Base-by-base conservation (phyloP, 2,888 invertebrate genomes). In the Phortica okadai region DNA sequence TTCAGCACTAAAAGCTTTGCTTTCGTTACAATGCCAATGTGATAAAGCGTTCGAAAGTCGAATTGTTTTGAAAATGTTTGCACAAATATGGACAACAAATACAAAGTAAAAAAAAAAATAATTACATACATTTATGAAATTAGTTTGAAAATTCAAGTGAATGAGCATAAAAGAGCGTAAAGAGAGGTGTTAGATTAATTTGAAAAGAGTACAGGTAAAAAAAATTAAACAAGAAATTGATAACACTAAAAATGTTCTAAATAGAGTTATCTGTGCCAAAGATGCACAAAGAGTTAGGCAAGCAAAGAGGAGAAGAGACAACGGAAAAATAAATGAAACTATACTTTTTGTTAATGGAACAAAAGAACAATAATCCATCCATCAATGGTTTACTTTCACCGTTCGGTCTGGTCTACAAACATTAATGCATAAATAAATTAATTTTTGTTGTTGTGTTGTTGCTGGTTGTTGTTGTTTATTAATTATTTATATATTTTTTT, bases 301-400 rank as follows among this genome's bases (percentile, higher is more conserved):
- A 33, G 33, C 33, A 33, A 33, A 33, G 56, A 2, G 56, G 56
- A 56, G 16, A 16, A 16, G 54, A 54, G 2, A 14, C 54, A 56
- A 16, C 16, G 56, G 56, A 56, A 6, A 64, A 21, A 14, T 14
- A 64, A 64, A 41, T 64, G 42, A 67, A 42, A 44, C 62, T 5
- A 44, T 7, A 56, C 56, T n/a, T 11, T 56, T 56, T 11, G 33
- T 33, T 33, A 33, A 33, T 33, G 33, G 33, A 33, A 33, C n/a
- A 25, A 25, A 62, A 25, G 21, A 25, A 25, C 62, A 62, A 62
- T 10, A 8, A 62, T 62, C 62, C 25, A 59, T 56, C 11, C 83
- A 86, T 84, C 78, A 87, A 77, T 83, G 84, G 87, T 84, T 89
- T 89, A 89, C 86, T 89, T 89, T 89, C 89, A 88, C 88, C 89